Conservation (phyloP, 2,888 invertebrate species). For the Drosophila subquinaria region DNA sequence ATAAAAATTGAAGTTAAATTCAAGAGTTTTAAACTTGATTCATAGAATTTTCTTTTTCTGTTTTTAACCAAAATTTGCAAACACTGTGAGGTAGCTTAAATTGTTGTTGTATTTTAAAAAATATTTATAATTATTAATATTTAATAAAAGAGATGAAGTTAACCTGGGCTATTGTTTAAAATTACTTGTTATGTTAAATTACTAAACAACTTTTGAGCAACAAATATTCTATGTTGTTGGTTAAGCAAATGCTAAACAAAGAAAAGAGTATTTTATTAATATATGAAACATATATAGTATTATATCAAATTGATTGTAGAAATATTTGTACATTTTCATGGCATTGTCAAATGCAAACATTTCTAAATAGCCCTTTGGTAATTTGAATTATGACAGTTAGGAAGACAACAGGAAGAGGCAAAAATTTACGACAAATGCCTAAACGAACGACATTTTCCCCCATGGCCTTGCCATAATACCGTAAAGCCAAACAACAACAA, state of each 20-base stretch:
- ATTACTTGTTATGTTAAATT: neutral
- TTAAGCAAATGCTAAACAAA: neutral
- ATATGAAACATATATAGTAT: conserved; percentile 11
- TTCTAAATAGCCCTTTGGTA: conserved; percentile 38
- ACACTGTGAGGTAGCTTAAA: no score
- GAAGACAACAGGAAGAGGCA: conserved; percentile 22
- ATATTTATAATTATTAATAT: no score
- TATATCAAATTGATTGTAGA: conserved; percentile 7
- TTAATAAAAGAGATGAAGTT: no score
- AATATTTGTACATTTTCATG: conserved; percentile 13
- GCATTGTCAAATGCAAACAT: conserved; percentile 32
- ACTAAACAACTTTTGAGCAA: neutral
- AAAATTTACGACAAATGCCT: conserved; percentile 54
- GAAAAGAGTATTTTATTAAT: neutral
- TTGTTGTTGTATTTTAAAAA: no score
- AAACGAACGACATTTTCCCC: conserved; percentile 61
- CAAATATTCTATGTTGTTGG: neutral
- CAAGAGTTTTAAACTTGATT: no score
- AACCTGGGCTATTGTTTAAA: no score
- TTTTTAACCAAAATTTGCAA: no score
- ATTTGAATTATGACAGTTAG: conserved; percentile 61
- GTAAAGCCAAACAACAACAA: conserved; percentile 43
- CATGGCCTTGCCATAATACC: conserved; percentile 43
- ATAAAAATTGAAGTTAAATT: no score
- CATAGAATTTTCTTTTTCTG: no score